These are phyloP conservation scores for Holothuria leucospilota DNA, from an alignment of 53 echinoderm and acorn worm genomes.

Conservation along the genomic window DNA sequence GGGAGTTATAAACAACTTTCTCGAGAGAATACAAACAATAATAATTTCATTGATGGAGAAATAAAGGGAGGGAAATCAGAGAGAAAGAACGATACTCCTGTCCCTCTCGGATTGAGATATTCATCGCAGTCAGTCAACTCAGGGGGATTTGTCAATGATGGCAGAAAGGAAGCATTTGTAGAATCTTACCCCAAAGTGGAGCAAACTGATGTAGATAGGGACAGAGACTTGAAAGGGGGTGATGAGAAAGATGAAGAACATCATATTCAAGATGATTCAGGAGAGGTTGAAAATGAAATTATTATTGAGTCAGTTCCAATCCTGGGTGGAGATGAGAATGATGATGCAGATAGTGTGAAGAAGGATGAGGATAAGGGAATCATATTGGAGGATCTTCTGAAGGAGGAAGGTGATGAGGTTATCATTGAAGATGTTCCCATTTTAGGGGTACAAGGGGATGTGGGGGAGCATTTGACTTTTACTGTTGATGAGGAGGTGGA, in stretches of 20 bases:
- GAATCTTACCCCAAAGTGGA: no score
- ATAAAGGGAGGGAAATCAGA: no score
- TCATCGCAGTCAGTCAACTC: not conserved
- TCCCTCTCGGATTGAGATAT: no score
- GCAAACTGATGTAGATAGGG: no score
- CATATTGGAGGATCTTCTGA: not conserved
- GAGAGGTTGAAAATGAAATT: not conserved
- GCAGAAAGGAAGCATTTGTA: no score
- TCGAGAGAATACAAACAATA: slow-evolving; percentile 26
- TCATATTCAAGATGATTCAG: not conserved
- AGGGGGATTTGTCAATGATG: no score
- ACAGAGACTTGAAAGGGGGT: no score
- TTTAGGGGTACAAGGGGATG: not conserved
- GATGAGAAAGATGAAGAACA: no score
- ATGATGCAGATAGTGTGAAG: not conserved
- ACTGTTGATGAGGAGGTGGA: no score
- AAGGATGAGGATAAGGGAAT: not conserved
- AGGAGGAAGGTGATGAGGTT: slow-evolving; percentile 21
- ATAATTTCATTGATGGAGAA: not conserved
- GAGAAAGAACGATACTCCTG: no score
- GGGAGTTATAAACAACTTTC: not conserved
- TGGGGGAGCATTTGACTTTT: no score
- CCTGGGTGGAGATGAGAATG: not conserved
- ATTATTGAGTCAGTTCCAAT: slow-evolving; percentile 1
- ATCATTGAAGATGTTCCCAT: slow-evolving; percentile 36